Evolutionary conservation across 2,888 invertebrate genomes (phyloP), one percentile per base, ranked within the genome.

Genomic region (Unio delphinus): DNA sequence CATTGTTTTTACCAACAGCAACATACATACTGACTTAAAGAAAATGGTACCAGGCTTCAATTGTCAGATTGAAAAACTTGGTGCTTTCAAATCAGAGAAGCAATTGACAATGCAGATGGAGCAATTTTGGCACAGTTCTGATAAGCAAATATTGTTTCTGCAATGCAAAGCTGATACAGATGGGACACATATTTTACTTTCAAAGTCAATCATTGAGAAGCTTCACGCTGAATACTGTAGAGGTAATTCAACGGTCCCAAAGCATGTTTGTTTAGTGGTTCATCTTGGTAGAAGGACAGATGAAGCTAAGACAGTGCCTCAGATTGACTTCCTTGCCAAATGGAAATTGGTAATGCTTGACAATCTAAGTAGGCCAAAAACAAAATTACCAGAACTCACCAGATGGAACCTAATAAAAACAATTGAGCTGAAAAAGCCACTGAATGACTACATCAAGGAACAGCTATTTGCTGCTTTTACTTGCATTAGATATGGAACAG

Each of bases 1-100:
- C 6, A 62, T 80, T 5, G 57, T 79, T 1, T 74, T 80, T 65
- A 81, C 82, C 20, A 73, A 79, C 65, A 81, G 77, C 28, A 81
- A 75, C 61, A 70, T 78, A 1, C 78, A 80, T 63, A 67, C 70
- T 28, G 69, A 71, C n/a, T 4, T 69, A 17, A 15, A 62, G 3
- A 23, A 57, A 6, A 65, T 67, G 30, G 3, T 66, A 2, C 15
- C n/a, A 23, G 26, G 54, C 1, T 23, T n/a, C 8, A n/a, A 58
- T 8, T 17, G 65, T 18, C 78, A 78, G 28, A 62, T 73, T 54
- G 81, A 81, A 68, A 79, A 75, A 64, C 28, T 82, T 15, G 75
- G 78, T 30, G 71, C 77, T 17, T 82, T 80, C 55, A 81, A 78
- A 67, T 80, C 82, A 30, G 82, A 82, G 65, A 82, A 81, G 28